These are phyloP conservation scores for Pyrocephalus nanus DNA, from an alignment of 2,797 vertebrate genomes.

Conservation along the genomic window DNA sequence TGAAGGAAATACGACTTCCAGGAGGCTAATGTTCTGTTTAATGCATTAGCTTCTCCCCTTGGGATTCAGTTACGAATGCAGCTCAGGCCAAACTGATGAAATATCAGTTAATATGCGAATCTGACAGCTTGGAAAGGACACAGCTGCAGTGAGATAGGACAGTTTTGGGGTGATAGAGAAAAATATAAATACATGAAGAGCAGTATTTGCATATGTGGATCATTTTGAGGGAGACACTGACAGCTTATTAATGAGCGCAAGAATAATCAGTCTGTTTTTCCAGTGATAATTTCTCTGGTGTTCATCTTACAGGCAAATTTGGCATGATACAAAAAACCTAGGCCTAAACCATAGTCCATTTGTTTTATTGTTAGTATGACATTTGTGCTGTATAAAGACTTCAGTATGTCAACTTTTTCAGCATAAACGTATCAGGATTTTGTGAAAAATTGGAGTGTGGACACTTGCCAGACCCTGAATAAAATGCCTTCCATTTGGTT, in stretches of 20 bases:
- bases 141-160: constrained; percentile 65
- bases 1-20: constrained; percentile 61
- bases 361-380: not conserved
- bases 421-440: not conserved
- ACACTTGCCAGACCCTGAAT: constrained; percentile 7
- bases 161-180: constrained; percentile 39
- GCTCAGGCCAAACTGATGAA: constrained; percentile 76
- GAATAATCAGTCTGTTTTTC: not conserved
- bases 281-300: constrained; percentile 1
- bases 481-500: constrained; percentile 45
- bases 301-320: not conserved
- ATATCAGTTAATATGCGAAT: constrained; percentile 70
- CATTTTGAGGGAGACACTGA: not conserved
- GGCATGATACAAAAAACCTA: not conserved
- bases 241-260: constrained; percentile 5
- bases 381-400: not conserved
- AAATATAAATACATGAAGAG: constrained; percentile 18
- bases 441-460: not conserved
- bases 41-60: constrained; percentile 59
- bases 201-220: constrained; percentile 1
- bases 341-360: not conserved
- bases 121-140: constrained; percentile 72
- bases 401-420: not conserved
- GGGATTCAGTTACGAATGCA: constrained; percentile 69
- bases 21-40: constrained; percentile 60